phyloP scores from a whole-genome alignment of 2,113 vertebrate species.

The Archocentrus centrarchus region DNA sequence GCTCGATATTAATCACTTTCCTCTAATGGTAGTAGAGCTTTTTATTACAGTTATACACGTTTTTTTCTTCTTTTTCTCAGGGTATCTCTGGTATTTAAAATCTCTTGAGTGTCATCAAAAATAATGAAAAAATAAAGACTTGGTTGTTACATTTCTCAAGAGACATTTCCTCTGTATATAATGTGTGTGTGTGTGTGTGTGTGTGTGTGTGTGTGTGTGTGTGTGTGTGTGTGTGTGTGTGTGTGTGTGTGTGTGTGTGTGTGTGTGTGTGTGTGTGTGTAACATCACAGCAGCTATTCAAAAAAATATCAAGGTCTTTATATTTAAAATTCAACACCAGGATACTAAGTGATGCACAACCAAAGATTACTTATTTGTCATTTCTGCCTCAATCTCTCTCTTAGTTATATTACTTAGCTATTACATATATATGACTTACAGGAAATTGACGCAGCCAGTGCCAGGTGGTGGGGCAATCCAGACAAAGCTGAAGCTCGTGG shows the following conservation, averaged over 20 bases:
- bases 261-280: no score
- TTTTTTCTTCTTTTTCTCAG: not conserved
- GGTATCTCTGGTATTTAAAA: not conserved
- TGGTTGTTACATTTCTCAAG: no score
- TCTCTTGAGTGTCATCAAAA: not conserved
- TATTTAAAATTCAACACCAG: not conserved
- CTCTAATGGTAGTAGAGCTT: not conserved
- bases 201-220: no score
- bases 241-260: no score
- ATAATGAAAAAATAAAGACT: not conserved
- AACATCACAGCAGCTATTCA: not conserved
- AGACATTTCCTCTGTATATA: no score
- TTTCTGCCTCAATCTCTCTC: not conserved
- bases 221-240: not conserved
- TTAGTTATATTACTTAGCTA: not conserved
- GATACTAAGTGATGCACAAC: not conserved
- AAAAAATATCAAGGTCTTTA: not conserved
- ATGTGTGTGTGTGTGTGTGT: not conserved
- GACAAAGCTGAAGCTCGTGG: conserved; percentile 95
- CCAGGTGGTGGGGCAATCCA: conserved; percentile 98
- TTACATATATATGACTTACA: conserved; percentile 83
- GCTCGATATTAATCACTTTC: not conserved
- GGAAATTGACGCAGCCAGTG: conserved; percentile 98
- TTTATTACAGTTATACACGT: not conserved
- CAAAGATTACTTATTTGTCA: not conserved